Conservation (phyloP, 2,113 vertebrate species). For the Pollachius pollachius region DNA sequence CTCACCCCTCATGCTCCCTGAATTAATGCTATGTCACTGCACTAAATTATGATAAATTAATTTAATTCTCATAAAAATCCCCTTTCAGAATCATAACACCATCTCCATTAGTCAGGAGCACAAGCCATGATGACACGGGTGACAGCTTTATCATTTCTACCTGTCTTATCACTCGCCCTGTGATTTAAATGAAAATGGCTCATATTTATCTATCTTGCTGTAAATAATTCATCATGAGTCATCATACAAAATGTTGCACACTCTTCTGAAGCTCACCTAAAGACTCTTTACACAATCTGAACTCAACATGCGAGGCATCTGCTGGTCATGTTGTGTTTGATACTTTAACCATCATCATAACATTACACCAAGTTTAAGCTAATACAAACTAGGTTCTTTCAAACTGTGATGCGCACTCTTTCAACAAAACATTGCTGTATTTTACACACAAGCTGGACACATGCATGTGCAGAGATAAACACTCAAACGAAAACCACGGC, state of each 20-base stretch:
- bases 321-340: too few relatives aligned
- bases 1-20: conserved; percentile 5
- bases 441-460: not conserved
- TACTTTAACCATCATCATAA: too few relatives aligned
- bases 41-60: conserved; percentile 32
- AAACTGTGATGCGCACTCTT: too few relatives aligned
- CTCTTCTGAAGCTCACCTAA: too few relatives aligned
- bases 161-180: not conserved
- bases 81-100: not conserved
- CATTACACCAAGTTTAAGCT: too few relatives aligned
- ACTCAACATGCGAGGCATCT: too few relatives aligned
- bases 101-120: conserved; percentile 8
- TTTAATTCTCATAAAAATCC: conserved; percentile 8
- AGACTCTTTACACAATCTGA: too few relatives aligned
- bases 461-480: not conserved
- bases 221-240: too few relatives aligned
- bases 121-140: conserved; percentile 8
- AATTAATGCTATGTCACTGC: conserved; percentile 12
- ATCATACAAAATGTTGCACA: too few relatives aligned
- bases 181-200: not conserved
- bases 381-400: too few relatives aligned
- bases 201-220: too few relatives aligned
- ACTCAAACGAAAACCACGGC: not conserved
- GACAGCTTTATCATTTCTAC: conserved; percentile 4
- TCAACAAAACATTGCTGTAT: too few relatives aligned